Conservation (phyloP, 2,888 invertebrate genomes). For the Shargacucullia verbasci region DNA sequence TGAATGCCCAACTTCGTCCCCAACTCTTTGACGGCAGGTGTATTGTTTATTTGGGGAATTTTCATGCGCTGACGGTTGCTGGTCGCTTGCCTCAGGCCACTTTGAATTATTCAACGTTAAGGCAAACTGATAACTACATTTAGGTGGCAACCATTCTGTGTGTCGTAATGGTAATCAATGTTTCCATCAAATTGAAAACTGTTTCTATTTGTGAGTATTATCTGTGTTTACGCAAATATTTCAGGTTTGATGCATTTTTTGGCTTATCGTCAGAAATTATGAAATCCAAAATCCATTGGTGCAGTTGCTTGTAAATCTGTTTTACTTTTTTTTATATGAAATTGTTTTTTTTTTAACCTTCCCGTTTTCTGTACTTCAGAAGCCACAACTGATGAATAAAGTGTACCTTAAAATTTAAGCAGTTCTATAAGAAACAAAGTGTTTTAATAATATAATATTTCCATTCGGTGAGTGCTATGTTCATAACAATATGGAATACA, state of each 20-base stretch:
- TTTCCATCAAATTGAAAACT: slow-evolving; percentile 39
- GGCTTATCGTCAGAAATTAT: too few species aligned
- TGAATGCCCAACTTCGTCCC: slow-evolving; percentile 45
- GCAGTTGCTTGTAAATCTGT: too few species aligned
- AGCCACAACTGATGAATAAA: too few species aligned
- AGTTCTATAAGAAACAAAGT: too few species aligned
- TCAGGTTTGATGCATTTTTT: too few species aligned
- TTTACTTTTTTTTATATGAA: too few species aligned
- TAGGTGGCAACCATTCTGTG: slow-evolving; percentile 30
- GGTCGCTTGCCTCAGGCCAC: slow-evolving; percentile 45
- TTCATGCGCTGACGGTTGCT: slow-evolving; percentile 52
- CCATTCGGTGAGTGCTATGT: background rate
- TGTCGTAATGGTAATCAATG: slow-evolving; percentile 42
- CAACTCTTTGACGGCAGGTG: background rate
- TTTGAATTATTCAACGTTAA: slow-evolving; percentile 61
- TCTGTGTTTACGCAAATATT: slow-evolving; percentile 8
- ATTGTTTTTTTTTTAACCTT: too few species aligned
- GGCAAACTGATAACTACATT: slow-evolving; percentile 43
- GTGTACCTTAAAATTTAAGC: too few species aligned
- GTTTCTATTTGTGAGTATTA: slow-evolving; percentile 22
- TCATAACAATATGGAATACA: slow-evolving; percentile 27
- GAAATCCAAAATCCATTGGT: too few species aligned
- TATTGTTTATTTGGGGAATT: slow-evolving; percentile 28
- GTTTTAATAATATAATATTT: background rate
- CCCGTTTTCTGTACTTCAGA: too few species aligned